A percentile compares a stretch with the other conserved stretches of the same genome.
Conservation (phyloP, 2,797 vertebrate species). For the Glossophaga mutica region DNA sequence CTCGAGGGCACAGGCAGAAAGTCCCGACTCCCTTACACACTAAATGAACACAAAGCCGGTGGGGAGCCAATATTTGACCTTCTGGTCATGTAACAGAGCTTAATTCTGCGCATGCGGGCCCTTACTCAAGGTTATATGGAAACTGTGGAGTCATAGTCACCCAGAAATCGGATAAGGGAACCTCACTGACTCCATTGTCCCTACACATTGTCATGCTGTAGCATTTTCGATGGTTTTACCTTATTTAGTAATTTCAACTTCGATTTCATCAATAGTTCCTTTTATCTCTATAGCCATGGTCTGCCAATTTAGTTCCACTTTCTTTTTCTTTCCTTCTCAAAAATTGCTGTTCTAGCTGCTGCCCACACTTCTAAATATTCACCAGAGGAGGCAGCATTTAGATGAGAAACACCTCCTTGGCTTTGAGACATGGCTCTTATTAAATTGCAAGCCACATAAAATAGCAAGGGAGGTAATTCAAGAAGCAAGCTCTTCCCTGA, state of each 20-base stretch:
- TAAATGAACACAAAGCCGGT: no score
- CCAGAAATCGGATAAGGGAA: no score
- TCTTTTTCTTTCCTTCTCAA: background rate
- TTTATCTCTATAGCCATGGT: conserved; percentile 64
- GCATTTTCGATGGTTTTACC: conserved; percentile 36
- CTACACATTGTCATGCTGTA: background rate
- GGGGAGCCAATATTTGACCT: no score
- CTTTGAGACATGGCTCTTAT: conserved; percentile 37
- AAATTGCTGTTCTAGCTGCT: background rate
- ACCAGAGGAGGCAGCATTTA: conserved; percentile 41
- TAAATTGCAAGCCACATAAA: conserved; percentile 64
- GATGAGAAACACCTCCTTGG: background rate
- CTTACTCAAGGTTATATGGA: no score
- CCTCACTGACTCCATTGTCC: no score
- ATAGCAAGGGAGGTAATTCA: conserved; percentile 50
- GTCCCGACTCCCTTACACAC: no score
- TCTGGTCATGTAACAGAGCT: no score
- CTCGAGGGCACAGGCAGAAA: no score
- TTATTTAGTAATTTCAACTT: conserved; percentile 65
- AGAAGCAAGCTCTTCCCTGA: conserved; percentile 29
- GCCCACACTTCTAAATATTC: background rate
- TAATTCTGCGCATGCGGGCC: no score
- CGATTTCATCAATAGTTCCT: conserved; percentile 69
- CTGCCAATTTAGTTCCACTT: background rate
- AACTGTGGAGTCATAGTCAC: no score